Base-by-base conservation (phyloP, 2,888 invertebrate genomes). In the Ephialtes manifestator region DNA sequence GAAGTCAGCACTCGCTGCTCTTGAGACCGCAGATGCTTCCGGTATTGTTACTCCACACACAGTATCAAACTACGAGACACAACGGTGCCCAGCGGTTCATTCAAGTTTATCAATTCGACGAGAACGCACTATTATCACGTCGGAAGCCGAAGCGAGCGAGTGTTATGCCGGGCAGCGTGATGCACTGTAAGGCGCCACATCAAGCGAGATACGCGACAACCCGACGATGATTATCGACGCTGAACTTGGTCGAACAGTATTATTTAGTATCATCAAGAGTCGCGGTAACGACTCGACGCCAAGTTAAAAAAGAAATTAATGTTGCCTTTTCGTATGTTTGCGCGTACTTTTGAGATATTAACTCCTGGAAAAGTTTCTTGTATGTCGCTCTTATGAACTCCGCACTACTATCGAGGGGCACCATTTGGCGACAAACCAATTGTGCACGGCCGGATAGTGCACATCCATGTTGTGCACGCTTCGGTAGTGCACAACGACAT, bases 81-180 rank as follows among this genome's bases (percentile, higher is more conserved):
- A 35, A 24, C 51, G 43, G 13, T 35, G 35, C n/a, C 51, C 31
- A 24, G 24, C 11, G 46, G 53, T 83, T 83, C 51, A 71, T 63
- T 68, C 67, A 39, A 67, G 77, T 60, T 84, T 77, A 77, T 84
- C 76, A 71, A 72, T 60, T 60, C 43, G 15, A 48, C 65, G 46
- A 24, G 53, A 18, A 35, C 11, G 51, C 68, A 55, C 71, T 81
- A 55, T 71, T 81, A 72, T 81, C 76, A 43, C 55, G 18, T 20
- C 13, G 55, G n/a, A 39, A 28, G 39, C 28, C 20, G 58, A 48
- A 39, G 18, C 20, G 55, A 20, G 48, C 24, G 65, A 48, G 51
- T 53, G 46, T n/a, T 46, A n/a, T 15, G 46, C 39, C 24, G 20
- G 58, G 20, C 5, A 18, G 24, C 20, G 24, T 8, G 28, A 20